These are phyloP conservation scores for Sylvietta virens DNA, from an alignment of 2,113 vertebrate species.

Conservation along the genomic window DNA sequence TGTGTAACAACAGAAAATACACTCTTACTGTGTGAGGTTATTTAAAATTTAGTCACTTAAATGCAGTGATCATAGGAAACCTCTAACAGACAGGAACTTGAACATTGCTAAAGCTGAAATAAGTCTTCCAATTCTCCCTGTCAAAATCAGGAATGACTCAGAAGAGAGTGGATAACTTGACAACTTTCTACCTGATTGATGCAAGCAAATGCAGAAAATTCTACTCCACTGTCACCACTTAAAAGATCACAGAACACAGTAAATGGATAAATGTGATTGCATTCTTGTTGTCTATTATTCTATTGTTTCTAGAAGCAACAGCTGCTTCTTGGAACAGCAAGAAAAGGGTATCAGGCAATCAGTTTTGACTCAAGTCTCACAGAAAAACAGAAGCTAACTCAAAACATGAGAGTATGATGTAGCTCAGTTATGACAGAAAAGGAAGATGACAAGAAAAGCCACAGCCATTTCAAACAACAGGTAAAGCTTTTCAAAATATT, in stretches of 20 bases:
- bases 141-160: not conserved
- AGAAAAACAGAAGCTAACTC: not conserved
- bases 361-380: not conserved
- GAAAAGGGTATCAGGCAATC: not conserved
- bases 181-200: not conserved
- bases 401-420: not conserved
- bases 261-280: not conserved
- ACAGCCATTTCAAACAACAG: not conserved
- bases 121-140: not conserved
- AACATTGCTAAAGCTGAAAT: not conserved
- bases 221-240: not conserved
- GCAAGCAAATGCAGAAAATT: not conserved
- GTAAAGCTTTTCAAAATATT: not conserved
- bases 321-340: not conserved
- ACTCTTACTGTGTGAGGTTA: not conserved
- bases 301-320: slow-evolving; percentile 6
- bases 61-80: not conserved
- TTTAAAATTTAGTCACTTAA: not conserved
- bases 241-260: not conserved
- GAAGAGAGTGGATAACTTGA: not conserved
- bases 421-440: not conserved
- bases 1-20: not conserved
- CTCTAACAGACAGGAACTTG: not conserved
- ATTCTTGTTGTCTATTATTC: not conserved
- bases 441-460: not conserved